Base-by-base conservation (phyloP, 2,888 invertebrate species). In the Agapostemon virescens region DNA sequence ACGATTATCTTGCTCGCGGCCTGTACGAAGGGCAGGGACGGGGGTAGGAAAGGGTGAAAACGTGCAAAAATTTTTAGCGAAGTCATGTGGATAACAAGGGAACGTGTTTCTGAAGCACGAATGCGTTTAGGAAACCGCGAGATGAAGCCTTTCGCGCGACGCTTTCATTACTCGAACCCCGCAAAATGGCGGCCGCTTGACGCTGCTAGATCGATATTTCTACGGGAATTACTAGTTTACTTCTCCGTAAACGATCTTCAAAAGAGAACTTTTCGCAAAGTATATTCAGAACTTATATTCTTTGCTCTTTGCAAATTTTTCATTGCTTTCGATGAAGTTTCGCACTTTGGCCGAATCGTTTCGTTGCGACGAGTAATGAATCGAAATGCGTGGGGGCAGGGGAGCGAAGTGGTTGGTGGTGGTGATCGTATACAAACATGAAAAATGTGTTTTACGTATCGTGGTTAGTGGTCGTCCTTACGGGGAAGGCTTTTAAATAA, bases 371-470 rank as follows among this genome's bases (percentile, higher is more conserved):
- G 20, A 33, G 2, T 30, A 33, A 33, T 20, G 33, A 61, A 61
- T 63, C n/a, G 17, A 77, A 77, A 74, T 61, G 69, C 79, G 42
- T 20, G 30, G 4, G n/a, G 42, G 45, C n/a, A 15, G 15, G n/a
- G 36, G 1, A 36, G 36, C 2, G n/a, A n/a, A 2, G 17, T 1
- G 5, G n/a, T 4, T 20, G 36, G 2, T 9, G 64, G 3, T 4
- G 69, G 36, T 69, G 68, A 45, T 74, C 38, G 52, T 76, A 40
- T 71, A 78, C 42, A 64, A 74, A 64, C 49, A 40, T 45, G 67
- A 23, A 61, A 67, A 73, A 72, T 61, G 61, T 67, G 17, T 77
- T n/a, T n/a, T 49, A 52, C 49, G 72, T 38, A 61, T 70, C 58
- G 58, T 42, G 58, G n/a, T 30, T 4, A 42, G 70, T 42, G 36